Conservation (phyloP, 2,797 vertebrate genomes). For the Gallinago nigripennis region DNA sequence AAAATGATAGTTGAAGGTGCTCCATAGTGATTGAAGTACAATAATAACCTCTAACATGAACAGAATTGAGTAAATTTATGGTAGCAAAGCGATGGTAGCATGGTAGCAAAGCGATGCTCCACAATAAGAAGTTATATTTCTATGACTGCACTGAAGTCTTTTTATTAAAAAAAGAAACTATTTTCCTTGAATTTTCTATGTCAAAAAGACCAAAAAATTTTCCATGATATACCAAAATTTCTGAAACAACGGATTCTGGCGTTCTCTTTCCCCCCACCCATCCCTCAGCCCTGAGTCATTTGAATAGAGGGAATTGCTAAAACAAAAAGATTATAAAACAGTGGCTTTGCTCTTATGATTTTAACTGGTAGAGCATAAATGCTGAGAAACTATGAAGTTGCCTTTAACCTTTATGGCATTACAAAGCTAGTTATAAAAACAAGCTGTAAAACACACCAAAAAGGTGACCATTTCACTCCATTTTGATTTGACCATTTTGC, state of each 20-base stretch:
- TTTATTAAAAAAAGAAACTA: not conserved
- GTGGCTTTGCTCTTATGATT: slow-evolving; percentile 26
- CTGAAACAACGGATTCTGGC: not conserved
- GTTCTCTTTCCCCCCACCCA: not conserved
- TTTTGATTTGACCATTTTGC: slow-evolving; percentile 73
- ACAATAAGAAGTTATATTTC: not conserved
- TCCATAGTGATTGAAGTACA: not conserved
- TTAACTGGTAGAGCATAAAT: slow-evolving; percentile 55
- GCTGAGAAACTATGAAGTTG: slow-evolving; percentile 20
- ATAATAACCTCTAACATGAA: not conserved
- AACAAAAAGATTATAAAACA: slow-evolving; percentile 42
- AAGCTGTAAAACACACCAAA: slow-evolving; percentile 56
- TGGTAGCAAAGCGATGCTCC: not conserved
- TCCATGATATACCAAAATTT: not conserved
- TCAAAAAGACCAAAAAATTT: not conserved
- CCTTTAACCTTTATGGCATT: slow-evolving; percentile 66
- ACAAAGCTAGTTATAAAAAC: slow-evolving; percentile 67
- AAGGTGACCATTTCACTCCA: slow-evolving; percentile 67
- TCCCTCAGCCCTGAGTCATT: not conserved
- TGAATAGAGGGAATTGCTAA: slow-evolving; percentile 38
- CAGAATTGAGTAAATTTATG: not conserved
- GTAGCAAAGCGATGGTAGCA: not conserved
- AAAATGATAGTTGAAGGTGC: not conserved
- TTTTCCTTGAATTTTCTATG: not conserved
- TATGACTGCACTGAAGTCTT: not conserved